Percentiles rank a stretch among this genome's conserved stretches.
These are phyloP conservation scores for Sitophilus oryzae DNA, from an alignment of 1,140 invertebrate genomes.

Conservation along the genomic window DNA sequence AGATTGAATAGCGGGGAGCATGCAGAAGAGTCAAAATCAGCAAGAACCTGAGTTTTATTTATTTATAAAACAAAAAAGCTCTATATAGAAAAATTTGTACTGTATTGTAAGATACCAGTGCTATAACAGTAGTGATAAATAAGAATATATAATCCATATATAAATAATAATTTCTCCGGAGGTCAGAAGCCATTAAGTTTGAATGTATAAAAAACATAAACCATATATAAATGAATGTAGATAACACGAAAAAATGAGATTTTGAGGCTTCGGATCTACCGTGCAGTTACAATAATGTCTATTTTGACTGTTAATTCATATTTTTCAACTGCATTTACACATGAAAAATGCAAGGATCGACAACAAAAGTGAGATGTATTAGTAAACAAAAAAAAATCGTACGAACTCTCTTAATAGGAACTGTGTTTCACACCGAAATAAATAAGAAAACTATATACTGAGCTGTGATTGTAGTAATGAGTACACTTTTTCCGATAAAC, in stretches of 20 bases:
- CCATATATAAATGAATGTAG: too few species aligned
- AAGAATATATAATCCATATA: slow-evolving; percentile 21
- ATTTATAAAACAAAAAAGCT: too few species aligned
- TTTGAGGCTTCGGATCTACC: neutral
- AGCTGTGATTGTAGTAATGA: slow-evolving; percentile 40
- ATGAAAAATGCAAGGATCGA: slow-evolving; percentile 41
- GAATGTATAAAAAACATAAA: too few species aligned
- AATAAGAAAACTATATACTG: slow-evolving; percentile 32
- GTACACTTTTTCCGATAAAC: slow-evolving; percentile 27
- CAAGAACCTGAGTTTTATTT: neutral
- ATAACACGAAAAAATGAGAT: too few species aligned
- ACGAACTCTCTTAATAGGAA: slow-evolving; percentile 32
- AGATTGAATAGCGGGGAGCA: slow-evolving; percentile 28
- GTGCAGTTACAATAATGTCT: slow-evolving; percentile 28
- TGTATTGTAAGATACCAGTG: slow-evolving; percentile 17
- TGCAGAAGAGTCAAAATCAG: slow-evolving; percentile 18
- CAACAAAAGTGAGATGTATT: slow-evolving; percentile 46
- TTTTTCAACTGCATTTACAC: slow-evolving; percentile 38
- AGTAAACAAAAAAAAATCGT: slow-evolving; percentile 34
- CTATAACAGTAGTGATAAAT: slow-evolving; percentile 5
- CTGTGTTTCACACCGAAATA: slow-evolving; percentile 16
- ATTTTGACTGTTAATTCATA: slow-evolving; percentile 39
- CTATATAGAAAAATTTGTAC: slow-evolving; percentile 14
- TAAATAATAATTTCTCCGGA: slow-evolving; percentile 16
- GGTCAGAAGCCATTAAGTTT: neutral